Percentiles rank a stretch among this genome's conserved stretches.
Conservation (phyloP, 2,888 invertebrate species). For the Pachydiplax longipennis region DNA sequence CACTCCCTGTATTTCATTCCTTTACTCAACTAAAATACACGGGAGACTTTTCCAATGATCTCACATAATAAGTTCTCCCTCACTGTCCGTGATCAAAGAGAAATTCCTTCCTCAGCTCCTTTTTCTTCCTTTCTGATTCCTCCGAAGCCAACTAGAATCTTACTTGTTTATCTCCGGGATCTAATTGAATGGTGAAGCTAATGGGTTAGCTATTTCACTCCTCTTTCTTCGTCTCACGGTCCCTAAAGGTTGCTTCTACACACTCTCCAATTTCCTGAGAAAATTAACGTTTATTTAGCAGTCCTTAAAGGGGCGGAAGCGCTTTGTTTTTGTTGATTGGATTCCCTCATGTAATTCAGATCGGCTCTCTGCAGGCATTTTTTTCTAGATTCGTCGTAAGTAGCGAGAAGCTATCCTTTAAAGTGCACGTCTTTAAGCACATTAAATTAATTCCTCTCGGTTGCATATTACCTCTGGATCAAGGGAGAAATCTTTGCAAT, state of each 20-base stretch:
- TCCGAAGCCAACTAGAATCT: background rate
- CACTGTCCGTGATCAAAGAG: background rate
- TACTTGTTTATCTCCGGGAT: background rate
- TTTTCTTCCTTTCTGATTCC: background rate
- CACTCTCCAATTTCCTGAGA: background rate
- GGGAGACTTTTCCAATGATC: too few species aligned
- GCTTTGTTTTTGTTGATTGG: background rate
- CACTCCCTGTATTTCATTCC: too few species aligned
- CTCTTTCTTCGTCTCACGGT: background rate
- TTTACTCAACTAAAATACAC: too few species aligned
- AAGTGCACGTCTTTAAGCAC: background rate
- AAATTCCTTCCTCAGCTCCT: background rate
- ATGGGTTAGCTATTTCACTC: background rate
- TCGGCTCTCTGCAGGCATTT: too few species aligned
- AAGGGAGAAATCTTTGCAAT: too few species aligned
- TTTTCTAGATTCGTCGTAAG: background rate
- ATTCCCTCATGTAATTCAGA: background rate
- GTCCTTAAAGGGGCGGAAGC: background rate
- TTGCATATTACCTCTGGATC: too few species aligned
- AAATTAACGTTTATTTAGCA: background rate
- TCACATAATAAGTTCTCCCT: too few species aligned
- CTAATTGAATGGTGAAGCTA: background rate
- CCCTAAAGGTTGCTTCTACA: background rate
- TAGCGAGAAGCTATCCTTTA: background rate
- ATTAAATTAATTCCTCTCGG: too few species aligned